Percentiles rank a stretch among this genome's conserved stretches.
phyloP scores from a whole-genome alignment of 2,113 vertebrate genomes.

The Lota lota region DNA sequence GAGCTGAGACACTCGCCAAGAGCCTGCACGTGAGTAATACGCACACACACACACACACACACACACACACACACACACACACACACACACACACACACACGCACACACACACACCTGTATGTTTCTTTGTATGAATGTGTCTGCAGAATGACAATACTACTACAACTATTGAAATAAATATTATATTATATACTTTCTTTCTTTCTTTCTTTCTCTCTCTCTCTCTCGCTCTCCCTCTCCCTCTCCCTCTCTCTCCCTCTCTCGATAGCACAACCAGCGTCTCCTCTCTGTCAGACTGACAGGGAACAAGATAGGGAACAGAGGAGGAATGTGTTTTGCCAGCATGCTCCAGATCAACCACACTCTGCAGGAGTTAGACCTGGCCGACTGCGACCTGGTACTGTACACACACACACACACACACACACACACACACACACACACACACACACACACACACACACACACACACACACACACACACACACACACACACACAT shows the following conservation, averaged over 20 bases:
- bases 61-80: too few species aligned
- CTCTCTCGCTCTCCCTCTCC: conserved; percentile 31
- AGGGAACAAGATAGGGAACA: conserved; percentile 84
- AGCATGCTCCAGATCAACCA: conserved; percentile 81
- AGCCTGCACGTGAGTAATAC: conserved; percentile 77
- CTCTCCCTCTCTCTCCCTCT: conserved; percentile 25
- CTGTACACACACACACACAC: conserved; percentile 18
- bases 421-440: conserved; percentile 10
- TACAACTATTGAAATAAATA: too few species aligned
- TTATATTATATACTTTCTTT: too few species aligned
- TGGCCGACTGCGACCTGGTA: conserved; percentile 87
- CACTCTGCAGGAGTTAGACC: conserved; percentile 79
- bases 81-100: not conserved
- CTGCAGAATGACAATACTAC: too few species aligned
- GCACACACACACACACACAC: not conserved
- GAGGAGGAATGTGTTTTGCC: conserved; percentile 82
- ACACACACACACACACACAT: too few species aligned
- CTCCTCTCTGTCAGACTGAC: conserved; percentile 81
- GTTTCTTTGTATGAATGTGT: too few species aligned
- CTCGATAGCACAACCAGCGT: conserved; percentile 74
- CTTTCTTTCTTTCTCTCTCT: too few species aligned
- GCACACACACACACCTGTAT: not conserved
- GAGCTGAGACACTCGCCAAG: conserved; percentile 79
- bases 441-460: too few species aligned
- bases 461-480: too few species aligned